phyloP scores from a whole-genome alignment of 1,140 invertebrate genomes.

The Listronotus bonariensis region DNA sequence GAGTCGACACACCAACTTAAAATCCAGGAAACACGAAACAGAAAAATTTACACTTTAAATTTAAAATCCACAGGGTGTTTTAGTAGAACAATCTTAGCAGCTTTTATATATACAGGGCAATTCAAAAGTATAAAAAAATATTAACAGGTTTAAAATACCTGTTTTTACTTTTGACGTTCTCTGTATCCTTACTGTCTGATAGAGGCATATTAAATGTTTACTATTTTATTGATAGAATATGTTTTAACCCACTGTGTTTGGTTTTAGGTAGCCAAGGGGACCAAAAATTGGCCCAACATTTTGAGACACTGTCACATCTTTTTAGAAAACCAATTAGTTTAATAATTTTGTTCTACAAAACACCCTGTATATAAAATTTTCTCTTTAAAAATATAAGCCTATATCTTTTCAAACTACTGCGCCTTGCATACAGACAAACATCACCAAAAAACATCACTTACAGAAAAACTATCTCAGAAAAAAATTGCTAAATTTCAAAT shows the following conservation, averaged over 20 bases:
- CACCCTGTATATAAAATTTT: conserved; percentile 2
- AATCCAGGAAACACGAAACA: conserved; percentile 10
- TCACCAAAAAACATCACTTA: conserved; percentile 47
- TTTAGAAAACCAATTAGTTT: not conserved
- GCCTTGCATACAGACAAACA: conserved; percentile 57
- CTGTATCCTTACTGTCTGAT: not conserved
- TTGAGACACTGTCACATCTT: not conserved
- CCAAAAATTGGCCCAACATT: conserved; percentile 4
- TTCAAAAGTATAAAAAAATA: conserved; percentile 1
- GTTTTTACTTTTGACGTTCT: not conserved
- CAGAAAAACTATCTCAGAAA: conserved; percentile 36
- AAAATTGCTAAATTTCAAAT: conserved; percentile 7
- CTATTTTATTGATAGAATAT: conserved; percentile 2
- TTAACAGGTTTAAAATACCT: not conserved
- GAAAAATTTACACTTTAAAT: not conserved
- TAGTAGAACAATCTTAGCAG: not conserved
- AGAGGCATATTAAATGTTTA: conserved; percentile 11
- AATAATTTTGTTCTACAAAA: conserved; percentile 26
- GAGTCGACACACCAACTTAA: conserved; percentile 2
- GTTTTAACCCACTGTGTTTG: conserved; percentile 17
- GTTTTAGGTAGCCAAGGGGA: conserved; percentile 19
- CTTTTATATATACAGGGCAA: not conserved
- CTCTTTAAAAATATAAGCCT: conserved; percentile 11
- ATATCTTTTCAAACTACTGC: conserved; percentile 36
- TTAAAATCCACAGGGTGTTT: too few species aligned